Percentiles rank a stretch among this genome's conserved stretches.
Evolutionary conservation across 2,113 vertebrate genomes (phyloP).

Genomic region (Vulpes lagopus): DNA sequence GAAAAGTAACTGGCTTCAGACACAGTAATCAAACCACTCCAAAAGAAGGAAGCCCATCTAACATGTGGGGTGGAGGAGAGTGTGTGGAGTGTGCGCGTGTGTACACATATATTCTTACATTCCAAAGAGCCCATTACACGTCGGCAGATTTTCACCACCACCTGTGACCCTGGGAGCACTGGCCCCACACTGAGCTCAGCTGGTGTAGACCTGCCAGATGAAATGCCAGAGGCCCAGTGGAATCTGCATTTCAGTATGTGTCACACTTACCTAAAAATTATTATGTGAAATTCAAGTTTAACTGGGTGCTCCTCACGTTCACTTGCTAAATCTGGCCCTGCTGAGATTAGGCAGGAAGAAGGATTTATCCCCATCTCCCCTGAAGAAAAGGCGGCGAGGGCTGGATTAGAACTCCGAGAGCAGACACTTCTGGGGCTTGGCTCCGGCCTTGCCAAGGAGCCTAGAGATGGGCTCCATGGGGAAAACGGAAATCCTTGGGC

Average conservation of each 20-base stretch:
- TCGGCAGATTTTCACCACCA: too few relatives aligned
- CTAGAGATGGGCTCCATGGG: rapidly evolving
- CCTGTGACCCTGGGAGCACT: too few relatives aligned
- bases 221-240: not conserved
- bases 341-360: not conserved
- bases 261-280: not conserved
- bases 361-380: too few relatives aligned
- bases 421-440: rapidly evolving
- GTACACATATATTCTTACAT: not conserved
- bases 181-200: not conserved
- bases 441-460: too few relatives aligned
- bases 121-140: not conserved
- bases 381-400: not conserved
- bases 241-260: not conserved
- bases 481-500: too few relatives aligned
- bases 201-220: not conserved
- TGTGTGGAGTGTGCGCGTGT: not conserved
- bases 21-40: rapidly evolving
- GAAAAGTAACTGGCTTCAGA: not conserved
- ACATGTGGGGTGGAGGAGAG: not conserved
- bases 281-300: not conserved
- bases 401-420: not conserved
- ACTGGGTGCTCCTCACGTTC: not conserved
- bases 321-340: not conserved
- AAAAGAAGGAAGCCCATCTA: rapidly evolving